Evolutionary conservation across 2,888 invertebrate species (phyloP).

Genomic region (Dusona sp.): DNA sequence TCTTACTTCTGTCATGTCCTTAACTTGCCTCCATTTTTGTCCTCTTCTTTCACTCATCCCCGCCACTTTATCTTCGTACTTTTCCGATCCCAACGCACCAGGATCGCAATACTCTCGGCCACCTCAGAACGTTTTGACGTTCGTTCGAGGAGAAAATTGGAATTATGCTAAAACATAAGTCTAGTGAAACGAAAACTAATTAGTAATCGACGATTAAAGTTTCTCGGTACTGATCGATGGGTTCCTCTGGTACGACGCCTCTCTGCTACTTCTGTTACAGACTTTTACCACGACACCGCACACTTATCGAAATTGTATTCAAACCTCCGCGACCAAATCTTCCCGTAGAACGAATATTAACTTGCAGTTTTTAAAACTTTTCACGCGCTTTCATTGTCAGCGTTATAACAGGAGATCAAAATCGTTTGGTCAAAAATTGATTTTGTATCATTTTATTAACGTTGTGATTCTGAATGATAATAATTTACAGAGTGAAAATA

Average conservation of each 20-base stretch:
- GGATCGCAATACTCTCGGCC: constrained; percentile 35
- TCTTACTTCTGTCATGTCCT: constrained; percentile 47
- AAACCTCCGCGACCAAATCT: not conserved
- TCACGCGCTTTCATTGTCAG: not conserved
- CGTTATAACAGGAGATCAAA: too few species aligned
- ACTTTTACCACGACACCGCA: not conserved
- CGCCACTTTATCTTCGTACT: constrained; percentile 53
- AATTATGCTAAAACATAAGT: constrained; percentile 78
- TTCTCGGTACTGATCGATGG: constrained; percentile 69
- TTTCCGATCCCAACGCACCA: constrained; percentile 39
- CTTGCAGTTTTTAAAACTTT: not conserved
- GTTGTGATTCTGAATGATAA: too few species aligned
- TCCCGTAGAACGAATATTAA: not conserved
- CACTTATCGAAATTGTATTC: not conserved
- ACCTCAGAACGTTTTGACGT: constrained; percentile 48
- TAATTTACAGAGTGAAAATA: too few species aligned
- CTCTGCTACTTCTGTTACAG: not conserved
- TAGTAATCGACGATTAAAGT: constrained; percentile 70
- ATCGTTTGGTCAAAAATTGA: too few species aligned
- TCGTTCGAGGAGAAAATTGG: constrained; percentile 79
- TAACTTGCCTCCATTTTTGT: constrained; percentile 28
- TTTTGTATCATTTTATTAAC: too few species aligned
- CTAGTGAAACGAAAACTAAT: constrained; percentile 70
- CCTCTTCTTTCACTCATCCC: constrained; percentile 46
- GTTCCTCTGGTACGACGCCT: constrained; percentile 1